Evolutionary conservation across 1,140 invertebrate species (phyloP).

Genomic region (Latrodectus geometricus): DNA sequence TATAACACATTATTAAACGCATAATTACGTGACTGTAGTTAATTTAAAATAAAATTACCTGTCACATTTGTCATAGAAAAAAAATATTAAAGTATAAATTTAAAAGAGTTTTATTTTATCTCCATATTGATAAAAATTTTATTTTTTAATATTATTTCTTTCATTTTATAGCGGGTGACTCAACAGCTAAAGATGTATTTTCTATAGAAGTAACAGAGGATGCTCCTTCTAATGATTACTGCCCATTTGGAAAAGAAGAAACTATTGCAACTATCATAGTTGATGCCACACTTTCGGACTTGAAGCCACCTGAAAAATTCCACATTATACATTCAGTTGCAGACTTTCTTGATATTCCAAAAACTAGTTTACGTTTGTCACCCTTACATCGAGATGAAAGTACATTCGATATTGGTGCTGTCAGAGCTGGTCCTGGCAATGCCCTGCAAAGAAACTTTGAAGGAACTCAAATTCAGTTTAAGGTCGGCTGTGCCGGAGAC

Average conservation of each 20-base stretch:
- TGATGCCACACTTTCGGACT: constrained; percentile 66
- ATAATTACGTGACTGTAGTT: too few species aligned
- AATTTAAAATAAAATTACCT: too few species aligned
- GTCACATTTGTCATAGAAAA: too few species aligned
- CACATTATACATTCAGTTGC: constrained; percentile 65
- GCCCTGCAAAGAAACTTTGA: constrained; percentile 70
- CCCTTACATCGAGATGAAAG: constrained; percentile 64
- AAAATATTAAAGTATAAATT: too few species aligned
- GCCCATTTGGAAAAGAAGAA: constrained; percentile 66
- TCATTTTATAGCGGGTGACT: constrained; percentile 65
- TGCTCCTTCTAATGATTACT: constrained; percentile 58
- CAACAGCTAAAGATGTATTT: constrained; percentile 72
- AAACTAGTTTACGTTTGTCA: constrained; percentile 19
- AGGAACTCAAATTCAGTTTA: constrained; percentile 72
- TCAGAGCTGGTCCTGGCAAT: constrained; percentile 75
- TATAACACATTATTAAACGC: too few species aligned
- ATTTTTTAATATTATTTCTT: neutral
- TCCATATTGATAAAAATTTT: too few species aligned
- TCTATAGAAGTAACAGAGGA: constrained; percentile 72
- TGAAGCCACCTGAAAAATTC: constrained; percentile 64
- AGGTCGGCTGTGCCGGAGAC: constrained; percentile 78
- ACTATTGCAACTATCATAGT: constrained; percentile 68
- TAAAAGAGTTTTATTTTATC: too few species aligned
- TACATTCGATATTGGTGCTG: constrained; percentile 69
- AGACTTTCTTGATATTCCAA: constrained; percentile 65